Evolutionary conservation across 2,113 vertebrate species (phyloP).

Genomic region (Sialia sialis): DNA sequence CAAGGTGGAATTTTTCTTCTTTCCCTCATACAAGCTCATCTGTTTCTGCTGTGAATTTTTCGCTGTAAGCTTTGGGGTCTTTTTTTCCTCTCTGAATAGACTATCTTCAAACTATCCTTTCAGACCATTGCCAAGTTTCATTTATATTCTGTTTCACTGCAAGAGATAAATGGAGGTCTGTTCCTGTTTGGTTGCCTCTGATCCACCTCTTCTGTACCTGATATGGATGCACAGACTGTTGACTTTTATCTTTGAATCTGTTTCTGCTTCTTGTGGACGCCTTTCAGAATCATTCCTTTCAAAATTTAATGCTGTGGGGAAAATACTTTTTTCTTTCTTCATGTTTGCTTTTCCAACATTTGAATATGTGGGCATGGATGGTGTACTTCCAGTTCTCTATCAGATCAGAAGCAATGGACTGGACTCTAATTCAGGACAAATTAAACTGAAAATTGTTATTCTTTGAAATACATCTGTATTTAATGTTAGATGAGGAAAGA

Average conservation of each 20-base stretch:
- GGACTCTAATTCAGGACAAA: background rate
- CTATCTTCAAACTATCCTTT: background rate
- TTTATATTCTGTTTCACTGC: slow-evolving; percentile 5
- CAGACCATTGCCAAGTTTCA: background rate
- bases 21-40: background rate
- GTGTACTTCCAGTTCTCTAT: background rate
- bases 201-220: slow-evolving; percentile 2
- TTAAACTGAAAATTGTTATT: background rate
- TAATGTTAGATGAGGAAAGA: background rate
- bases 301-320: background rate
- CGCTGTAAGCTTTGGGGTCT: background rate
- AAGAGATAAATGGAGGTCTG: slow-evolving; percentile 10
- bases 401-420: background rate
- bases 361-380: background rate
- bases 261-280: slow-evolving; percentile 8
- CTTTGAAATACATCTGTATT: background rate
- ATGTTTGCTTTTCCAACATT: background rate
- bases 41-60: background rate
- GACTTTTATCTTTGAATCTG: background rate
- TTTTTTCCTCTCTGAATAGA: background rate
- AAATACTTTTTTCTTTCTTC: background rate
- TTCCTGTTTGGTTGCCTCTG: slow-evolving; percentile 10
- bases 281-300: background rate
- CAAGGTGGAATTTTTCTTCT: background rate
- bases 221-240: background rate